Evolutionary conservation across 2,888 invertebrate species (phyloP).

Genomic region (Nymphalis c-album): DNA sequence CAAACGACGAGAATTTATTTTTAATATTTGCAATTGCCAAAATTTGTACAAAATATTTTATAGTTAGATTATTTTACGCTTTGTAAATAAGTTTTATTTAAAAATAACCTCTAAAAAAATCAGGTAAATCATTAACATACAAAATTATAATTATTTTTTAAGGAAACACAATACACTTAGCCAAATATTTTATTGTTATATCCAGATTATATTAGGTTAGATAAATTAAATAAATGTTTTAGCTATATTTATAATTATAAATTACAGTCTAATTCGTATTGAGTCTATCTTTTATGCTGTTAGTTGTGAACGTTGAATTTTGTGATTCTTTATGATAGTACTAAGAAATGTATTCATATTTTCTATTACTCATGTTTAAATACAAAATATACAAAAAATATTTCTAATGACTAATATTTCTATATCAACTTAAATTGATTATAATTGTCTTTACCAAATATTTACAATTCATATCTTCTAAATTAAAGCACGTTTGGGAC

Average conservation of each 20-base stretch:
- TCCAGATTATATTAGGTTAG: constrained; percentile 27
- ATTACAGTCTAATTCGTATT: constrained; percentile 31
- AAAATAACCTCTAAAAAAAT: background rate
- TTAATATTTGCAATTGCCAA: constrained; percentile 51
- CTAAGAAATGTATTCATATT: constrained; percentile 78
- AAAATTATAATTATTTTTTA: constrained; percentile 13
- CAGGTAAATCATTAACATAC: background rate
- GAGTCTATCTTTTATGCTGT: constrained; percentile 35
- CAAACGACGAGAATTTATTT: constrained; percentile 36
- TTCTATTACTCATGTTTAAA: constrained; percentile 74
- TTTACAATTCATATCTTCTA: constrained; percentile 65
- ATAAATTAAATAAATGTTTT: constrained; percentile 27
- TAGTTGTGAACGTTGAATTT: constrained; percentile 64
- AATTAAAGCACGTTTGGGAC: constrained; percentile 61
- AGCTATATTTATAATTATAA: constrained; percentile 29
- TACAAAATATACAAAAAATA: constrained; percentile 57
- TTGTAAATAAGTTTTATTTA: constrained; percentile 54
- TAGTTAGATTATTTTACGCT: constrained; percentile 47
- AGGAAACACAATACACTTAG: constrained; percentile 16
- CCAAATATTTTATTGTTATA: constrained; percentile 26
- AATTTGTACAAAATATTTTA: constrained; percentile 54
- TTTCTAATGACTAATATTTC: constrained; percentile 50
- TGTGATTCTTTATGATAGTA: constrained; percentile 70
- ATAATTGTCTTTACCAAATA: constrained; percentile 59
- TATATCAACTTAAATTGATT: constrained; percentile 35